These are phyloP conservation scores for Eurystomus glaucurus DNA, from an alignment of 2,797 vertebrate genomes.

Conservation along the genomic window DNA sequence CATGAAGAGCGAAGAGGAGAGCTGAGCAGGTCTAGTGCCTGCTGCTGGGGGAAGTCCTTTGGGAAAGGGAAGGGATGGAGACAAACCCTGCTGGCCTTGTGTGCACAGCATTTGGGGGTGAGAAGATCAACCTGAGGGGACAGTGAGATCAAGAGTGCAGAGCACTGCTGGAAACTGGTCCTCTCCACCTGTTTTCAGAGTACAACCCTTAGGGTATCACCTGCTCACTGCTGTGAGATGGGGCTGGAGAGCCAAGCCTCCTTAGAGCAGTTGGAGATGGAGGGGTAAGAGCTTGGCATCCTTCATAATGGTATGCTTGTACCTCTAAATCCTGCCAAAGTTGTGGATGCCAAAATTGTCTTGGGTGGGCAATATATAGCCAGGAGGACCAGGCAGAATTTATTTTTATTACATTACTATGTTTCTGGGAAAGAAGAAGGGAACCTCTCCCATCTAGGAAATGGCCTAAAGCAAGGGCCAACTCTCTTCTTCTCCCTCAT, in stretches of 20 bases:
- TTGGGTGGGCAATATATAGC: not conserved
- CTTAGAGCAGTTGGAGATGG: not conserved
- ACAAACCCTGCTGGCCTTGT: not conserved
- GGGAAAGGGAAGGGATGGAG: not conserved
- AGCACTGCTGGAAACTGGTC: not conserved
- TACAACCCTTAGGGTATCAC: accelerated
- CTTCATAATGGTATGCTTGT: accelerated
- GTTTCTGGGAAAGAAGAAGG: not conserved
- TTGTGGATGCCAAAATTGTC: not conserved
- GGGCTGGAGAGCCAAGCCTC: not conserved
- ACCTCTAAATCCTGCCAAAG: not conserved
- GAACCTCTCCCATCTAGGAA: not conserved
- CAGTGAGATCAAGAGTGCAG: not conserved
- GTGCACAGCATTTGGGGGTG: not conserved
- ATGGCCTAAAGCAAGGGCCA: not conserved
- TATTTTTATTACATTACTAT: not conserved
- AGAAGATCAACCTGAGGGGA: not conserved
- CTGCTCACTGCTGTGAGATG: not conserved
- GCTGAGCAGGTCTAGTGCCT: not conserved
- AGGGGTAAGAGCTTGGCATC: not conserved
- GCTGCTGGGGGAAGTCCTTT: not conserved
- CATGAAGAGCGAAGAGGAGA: not conserved
- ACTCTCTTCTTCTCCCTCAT: not conserved
- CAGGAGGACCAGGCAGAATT: not conserved
- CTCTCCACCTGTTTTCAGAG: not conserved